Conservation (phyloP, 1,140 invertebrate genomes). For the Platyscapa corneri region DNA sequence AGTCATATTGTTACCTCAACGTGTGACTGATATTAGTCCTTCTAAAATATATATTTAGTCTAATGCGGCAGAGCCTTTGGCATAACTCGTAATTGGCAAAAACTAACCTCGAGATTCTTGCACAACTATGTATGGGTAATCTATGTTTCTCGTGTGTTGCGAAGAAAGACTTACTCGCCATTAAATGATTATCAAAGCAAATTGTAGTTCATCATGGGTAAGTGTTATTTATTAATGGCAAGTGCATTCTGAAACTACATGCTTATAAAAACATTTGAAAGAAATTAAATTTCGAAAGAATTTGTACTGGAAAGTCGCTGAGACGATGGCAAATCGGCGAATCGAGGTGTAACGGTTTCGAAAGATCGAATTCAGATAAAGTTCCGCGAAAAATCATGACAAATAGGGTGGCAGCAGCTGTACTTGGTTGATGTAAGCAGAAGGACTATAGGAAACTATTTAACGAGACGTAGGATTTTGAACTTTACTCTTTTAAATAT, state of each 20-base stretch:
- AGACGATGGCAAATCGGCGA: background rate
- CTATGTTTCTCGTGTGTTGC: background rate
- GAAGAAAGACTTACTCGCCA: background rate
- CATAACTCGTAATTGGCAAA: background rate
- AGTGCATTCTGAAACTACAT: background rate
- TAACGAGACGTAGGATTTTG: too few species aligned
- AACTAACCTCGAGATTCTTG: background rate
- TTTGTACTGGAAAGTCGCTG: background rate
- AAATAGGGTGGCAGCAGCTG: too few species aligned
- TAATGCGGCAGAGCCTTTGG: background rate
- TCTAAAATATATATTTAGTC: background rate
- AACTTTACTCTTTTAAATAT: too few species aligned
- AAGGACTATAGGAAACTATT: too few species aligned
- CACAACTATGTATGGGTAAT: background rate
- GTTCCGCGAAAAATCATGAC: too few species aligned
- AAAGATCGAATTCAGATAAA: background rate
- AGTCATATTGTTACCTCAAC: background rate
- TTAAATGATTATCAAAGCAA: constrained; percentile 14
- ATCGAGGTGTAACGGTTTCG: background rate
- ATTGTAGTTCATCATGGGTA: background rate
- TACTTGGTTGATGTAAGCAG: too few species aligned
- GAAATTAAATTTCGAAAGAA: background rate
- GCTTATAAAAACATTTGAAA: too few species aligned
- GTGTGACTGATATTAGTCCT: background rate
- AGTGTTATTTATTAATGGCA: constrained; percentile 10